Evolutionary conservation across 1,140 invertebrate species (phyloP).

Genomic region (Drosophila pruinosa): DNA sequence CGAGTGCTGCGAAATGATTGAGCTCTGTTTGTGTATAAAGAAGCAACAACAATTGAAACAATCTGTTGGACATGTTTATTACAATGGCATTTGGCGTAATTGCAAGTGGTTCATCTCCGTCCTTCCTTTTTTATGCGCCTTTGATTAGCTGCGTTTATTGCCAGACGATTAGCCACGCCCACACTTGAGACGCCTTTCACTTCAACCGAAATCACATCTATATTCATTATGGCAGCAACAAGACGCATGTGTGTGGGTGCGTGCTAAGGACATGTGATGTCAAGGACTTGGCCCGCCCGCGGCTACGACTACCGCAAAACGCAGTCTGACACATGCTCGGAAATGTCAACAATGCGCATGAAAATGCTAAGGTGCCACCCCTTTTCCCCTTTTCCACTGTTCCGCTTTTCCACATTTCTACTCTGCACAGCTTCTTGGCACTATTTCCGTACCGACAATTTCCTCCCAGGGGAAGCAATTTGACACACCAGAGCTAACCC

Average conservation of each 20-base stretch:
- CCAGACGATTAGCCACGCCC: conserved; percentile 79
- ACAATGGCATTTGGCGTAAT: conserved; percentile 75
- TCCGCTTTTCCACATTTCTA: not conserved
- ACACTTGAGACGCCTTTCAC: not conserved
- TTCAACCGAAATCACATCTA: conserved; percentile 71
- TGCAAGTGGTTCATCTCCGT: conserved; percentile 29
- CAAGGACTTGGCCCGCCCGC: conserved; percentile 31
- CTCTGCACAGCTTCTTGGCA: conserved; percentile 19
- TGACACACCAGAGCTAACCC: conserved; percentile 61
- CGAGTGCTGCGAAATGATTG: conserved; percentile 53
- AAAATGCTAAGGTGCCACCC: conserved; percentile 70
- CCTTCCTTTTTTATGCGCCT: conserved; percentile 54
- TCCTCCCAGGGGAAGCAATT: conserved; percentile 81
- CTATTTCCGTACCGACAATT: conserved; percentile 61
- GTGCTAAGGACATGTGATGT: conserved; percentile 50
- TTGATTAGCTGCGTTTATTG: conserved; percentile 78
- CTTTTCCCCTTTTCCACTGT: conserved; percentile 21
- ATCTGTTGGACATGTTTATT: conserved; percentile 81
- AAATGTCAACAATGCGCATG: conserved; percentile 82
- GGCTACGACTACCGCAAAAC: conserved; percentile 18
- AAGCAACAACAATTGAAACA: conserved; percentile 56
- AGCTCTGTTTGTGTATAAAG: conserved; percentile 8
- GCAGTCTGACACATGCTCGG: conserved; percentile 65
- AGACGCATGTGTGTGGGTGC: conserved; percentile 14
- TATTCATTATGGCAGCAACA: conserved; percentile 75